Conservation (phyloP, 2,888 invertebrate species). For the Tillus elongatus region DNA sequence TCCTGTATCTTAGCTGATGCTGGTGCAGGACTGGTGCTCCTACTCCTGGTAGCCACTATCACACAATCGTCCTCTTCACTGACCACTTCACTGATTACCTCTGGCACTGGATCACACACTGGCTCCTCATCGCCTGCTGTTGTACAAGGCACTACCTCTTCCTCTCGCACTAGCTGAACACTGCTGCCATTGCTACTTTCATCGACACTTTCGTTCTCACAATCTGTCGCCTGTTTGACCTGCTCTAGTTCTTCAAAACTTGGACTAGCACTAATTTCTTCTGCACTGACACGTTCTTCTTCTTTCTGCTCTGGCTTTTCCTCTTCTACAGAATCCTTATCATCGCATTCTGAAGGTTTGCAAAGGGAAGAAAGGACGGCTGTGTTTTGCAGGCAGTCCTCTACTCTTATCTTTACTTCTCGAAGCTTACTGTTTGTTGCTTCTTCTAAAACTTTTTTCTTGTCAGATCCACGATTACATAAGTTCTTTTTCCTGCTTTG, state of each 20-base stretch:
- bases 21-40: not conserved
- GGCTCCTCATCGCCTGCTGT: constrained; percentile 27
- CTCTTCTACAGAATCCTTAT: constrained; percentile 19
- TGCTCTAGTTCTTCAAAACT: constrained; percentile 12
- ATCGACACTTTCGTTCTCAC: constrained; percentile 26
- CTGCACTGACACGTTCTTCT: constrained; percentile 4
- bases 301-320: constrained; percentile 13
- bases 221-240: constrained; percentile 11
- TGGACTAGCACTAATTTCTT: too few species aligned
- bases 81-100: constrained; percentile 35
- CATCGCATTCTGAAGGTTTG: constrained; percentile 17
- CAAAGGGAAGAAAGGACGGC: too few species aligned
- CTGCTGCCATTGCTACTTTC: constrained; percentile 31
- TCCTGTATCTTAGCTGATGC: constrained; percentile 24
- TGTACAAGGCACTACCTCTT: constrained; percentile 24
- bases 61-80: constrained; percentile 54
- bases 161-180: constrained; percentile 31
- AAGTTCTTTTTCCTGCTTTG: constrained; percentile 32
- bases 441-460: constrained; percentile 41
- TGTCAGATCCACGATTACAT: constrained; percentile 31
- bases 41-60: constrained; percentile 56
- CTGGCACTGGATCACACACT: constrained; percentile 25
- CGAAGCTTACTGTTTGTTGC: constrained; percentile 41
- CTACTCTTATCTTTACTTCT: constrained; percentile 38
- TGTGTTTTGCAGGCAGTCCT: constrained; percentile 40